Evolutionary conservation across 37 sponge, comb jelly and placozoan species (phyloP).

Genomic region (Crambe crambe): DNA sequence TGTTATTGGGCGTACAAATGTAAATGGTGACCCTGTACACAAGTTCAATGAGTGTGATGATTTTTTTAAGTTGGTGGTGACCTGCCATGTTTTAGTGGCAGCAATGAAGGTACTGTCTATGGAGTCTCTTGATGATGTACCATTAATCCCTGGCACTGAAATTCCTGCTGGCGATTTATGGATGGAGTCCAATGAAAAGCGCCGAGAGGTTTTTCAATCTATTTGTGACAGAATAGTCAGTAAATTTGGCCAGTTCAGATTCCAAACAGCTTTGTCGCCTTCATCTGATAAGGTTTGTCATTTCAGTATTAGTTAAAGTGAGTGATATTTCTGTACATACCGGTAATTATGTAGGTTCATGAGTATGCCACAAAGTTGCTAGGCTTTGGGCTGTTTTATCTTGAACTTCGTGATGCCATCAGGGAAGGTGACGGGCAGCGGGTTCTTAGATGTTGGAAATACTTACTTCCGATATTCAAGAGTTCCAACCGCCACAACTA

Average conservation of each 20-base stretch:
- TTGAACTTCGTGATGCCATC: too few relatives aligned
- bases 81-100: conserved; percentile 12
- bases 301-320: too few relatives aligned
- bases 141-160: not conserved
- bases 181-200: not conserved
- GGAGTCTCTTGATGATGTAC: not conserved
- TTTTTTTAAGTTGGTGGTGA: conserved; percentile 9
- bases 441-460: not conserved
- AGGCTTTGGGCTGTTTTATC: too few relatives aligned
- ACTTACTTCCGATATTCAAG: not conserved
- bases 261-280: not conserved
- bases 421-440: not conserved
- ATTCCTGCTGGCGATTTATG: not conserved
- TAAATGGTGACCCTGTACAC: conserved; percentile 2
- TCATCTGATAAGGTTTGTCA: not conserved
- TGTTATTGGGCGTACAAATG: conserved; percentile 9
- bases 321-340: too few relatives aligned
- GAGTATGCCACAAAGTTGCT: too few relatives aligned
- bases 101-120: not conserved
- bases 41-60: conserved; percentile 38
- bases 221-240: not conserved
- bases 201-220: not conserved
- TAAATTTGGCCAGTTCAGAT: not conserved
- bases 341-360: too few relatives aligned
- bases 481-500: conserved; percentile 6